Conservation (phyloP, 2,888 invertebrate genomes). For the Agrilus cyanescens region DNA sequence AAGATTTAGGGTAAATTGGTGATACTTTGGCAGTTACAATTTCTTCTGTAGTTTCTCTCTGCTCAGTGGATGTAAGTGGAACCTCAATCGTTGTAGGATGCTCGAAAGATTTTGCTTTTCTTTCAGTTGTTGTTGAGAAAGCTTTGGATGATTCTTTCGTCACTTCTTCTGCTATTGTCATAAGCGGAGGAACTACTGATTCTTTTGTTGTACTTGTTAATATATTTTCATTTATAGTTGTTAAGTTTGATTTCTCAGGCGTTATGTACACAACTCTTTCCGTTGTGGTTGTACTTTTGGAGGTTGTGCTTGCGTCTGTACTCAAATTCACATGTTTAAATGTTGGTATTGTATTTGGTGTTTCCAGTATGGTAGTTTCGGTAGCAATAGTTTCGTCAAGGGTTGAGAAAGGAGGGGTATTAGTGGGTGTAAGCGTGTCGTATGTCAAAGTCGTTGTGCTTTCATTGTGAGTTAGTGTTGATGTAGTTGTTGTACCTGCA, state of each 20-base stretch:
- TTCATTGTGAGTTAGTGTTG: constrained; percentile 35
- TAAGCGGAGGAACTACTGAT: not conserved
- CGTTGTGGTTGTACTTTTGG: not conserved
- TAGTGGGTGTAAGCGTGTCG: constrained; percentile 3
- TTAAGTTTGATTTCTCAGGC: not conserved
- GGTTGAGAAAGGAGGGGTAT: constrained; percentile 9
- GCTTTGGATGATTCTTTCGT: constrained; percentile 2
- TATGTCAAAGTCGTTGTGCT: constrained; percentile 16
- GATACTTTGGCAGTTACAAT: not conserved
- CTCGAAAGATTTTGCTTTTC: constrained; percentile 3
- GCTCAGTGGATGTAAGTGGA: constrained; percentile 1
- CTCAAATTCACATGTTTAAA: constrained; percentile 22
- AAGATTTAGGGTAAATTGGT: not conserved
- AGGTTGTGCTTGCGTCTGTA: constrained; percentile 18
- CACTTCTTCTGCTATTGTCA: constrained; percentile 1
- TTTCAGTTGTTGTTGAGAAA: constrained; percentile 3
- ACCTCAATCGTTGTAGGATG: constrained; percentile 3
- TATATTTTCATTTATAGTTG: constrained; percentile 2
- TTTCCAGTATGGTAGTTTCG: constrained; percentile 4
- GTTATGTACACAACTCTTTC: not conserved
- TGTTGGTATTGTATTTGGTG: constrained; percentile 31
- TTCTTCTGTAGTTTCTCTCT: constrained; percentile 5
- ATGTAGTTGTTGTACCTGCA: constrained; percentile 32
- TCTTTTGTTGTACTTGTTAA: constrained; percentile 18
- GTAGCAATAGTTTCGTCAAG: constrained; percentile 5